Evolutionary conservation across 1,140 invertebrate genomes (phyloP).

Genomic region (Conopomorpha cramerella): DNA sequence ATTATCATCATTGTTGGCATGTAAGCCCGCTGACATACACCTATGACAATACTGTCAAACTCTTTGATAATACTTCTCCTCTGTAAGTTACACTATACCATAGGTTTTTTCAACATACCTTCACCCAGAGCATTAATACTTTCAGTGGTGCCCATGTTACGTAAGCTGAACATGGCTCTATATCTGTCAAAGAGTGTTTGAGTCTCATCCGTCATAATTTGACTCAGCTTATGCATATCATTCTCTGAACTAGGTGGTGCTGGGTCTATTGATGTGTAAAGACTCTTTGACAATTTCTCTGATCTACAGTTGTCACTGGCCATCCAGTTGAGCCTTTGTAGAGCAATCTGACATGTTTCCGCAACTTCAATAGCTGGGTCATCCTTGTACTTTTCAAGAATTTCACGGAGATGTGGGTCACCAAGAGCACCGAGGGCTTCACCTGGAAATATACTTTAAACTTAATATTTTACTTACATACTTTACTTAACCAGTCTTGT

Average conservation of each 20-base stretch:
- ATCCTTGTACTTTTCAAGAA: slow-evolving; percentile 77
- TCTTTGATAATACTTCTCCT: no score
- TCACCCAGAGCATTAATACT: slow-evolving; percentile 80
- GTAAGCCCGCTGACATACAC: no score
- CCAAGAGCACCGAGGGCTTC: slow-evolving; percentile 98
- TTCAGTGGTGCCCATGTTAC: slow-evolving; percentile 82
- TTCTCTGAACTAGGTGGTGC: slow-evolving; percentile 73
- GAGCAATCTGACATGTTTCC: slow-evolving; percentile 94
- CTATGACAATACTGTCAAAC: no score
- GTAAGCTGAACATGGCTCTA: slow-evolving; percentile 93
- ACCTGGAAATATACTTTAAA: no score
- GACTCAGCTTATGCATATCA: slow-evolving; percentile 67
- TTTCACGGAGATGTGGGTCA: slow-evolving; percentile 63
- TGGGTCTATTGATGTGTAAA: slow-evolving; percentile 90
- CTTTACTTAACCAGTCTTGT: no score
- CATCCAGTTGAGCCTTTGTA: slow-evolving; percentile 83
- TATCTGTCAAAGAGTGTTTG: slow-evolving; percentile 88
- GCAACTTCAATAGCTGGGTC: slow-evolving; percentile 85
- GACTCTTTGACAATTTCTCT: slow-evolving; percentile 65
- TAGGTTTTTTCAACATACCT: slow-evolving; percentile 68
- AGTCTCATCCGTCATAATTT: slow-evolving; percentile 75
- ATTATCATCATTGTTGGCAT: no score
- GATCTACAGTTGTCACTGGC: slow-evolving; percentile 30
- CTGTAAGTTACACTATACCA: no score
- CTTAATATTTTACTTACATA: no score